Conservation (phyloP, 2,797 vertebrate genomes). For the Chloroceryle inda region DNA sequence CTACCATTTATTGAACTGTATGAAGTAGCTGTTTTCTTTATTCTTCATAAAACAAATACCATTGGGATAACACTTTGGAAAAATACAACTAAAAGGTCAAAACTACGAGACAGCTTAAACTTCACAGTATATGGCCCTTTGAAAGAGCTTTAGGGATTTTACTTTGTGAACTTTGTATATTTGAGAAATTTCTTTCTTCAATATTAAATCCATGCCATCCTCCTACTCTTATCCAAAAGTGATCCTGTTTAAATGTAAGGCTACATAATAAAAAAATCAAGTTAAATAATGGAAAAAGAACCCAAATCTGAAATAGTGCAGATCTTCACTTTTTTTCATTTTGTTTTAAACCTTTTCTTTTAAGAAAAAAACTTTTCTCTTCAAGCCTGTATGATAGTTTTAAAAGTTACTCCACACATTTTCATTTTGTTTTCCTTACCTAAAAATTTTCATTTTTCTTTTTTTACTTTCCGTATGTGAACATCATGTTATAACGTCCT, state of each 20-base stretch:
- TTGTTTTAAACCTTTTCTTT: neutral
- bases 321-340: neutral
- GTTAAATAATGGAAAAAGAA: neutral
- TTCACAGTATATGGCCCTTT: neutral
- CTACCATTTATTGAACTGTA: neutral
- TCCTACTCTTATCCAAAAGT: neutral
- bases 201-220: constrained; percentile 1
- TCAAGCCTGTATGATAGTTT: neutral
- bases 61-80: neutral
- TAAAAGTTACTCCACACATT: neutral
- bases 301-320: neutral
- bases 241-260: constrained; percentile 1
- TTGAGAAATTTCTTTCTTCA: constrained; percentile 30
- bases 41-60: constrained; percentile 17
- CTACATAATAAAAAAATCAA: constrained; percentile 8
- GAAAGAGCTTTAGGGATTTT: constrained; percentile 49
- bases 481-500: neutral
- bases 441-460: neutral
- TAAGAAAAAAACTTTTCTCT: neutral
- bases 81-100: constrained; percentile 46
- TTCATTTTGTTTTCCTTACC: neutral
- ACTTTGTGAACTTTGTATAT: neutral
- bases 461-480: neutral
- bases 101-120: constrained; percentile 2
- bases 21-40: neutral